These are phyloP conservation scores for Rhimphoctona megacephalus DNA, from an alignment of 2,888 invertebrate species.

Conservation along the genomic window DNA sequence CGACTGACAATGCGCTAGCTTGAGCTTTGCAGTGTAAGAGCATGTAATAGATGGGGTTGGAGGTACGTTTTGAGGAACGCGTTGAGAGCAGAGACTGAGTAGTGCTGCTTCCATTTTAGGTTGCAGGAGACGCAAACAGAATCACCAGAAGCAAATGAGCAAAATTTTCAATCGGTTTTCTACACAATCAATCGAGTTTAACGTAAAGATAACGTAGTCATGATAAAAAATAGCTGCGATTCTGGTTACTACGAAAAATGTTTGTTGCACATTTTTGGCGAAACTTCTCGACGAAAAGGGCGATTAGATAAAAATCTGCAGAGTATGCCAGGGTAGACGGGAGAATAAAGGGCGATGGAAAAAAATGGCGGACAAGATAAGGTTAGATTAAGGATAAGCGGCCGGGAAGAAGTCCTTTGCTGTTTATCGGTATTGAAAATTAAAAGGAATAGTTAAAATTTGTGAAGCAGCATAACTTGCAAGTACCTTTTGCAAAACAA, in stretches of 20 bases:
- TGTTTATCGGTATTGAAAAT: constrained; percentile 11
- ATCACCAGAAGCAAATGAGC: not conserved
- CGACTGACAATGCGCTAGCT: not conserved
- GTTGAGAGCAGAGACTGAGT: not conserved
- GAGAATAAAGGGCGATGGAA: not conserved
- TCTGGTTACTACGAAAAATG: not conserved
- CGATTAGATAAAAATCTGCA: constrained; percentile 43
- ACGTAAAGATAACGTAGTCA: not conserved
- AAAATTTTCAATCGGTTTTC: not conserved
- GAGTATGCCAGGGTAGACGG: constrained; percentile 5
- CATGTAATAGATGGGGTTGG: constrained; percentile 43
- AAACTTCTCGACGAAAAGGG: constrained; percentile 7
- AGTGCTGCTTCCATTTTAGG: not conserved
- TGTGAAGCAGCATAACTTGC: constrained; percentile 6
- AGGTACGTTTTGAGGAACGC: constrained; percentile 14
- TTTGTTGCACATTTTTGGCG: not conserved
- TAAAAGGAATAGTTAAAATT: not conserved
- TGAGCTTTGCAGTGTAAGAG: not conserved
- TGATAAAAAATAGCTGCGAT: not conserved
- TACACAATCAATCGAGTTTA: not conserved
- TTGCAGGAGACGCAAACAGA: not conserved
- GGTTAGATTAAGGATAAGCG: constrained; percentile 3
- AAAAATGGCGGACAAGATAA: constrained; percentile 21
- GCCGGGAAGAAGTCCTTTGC: not conserved
- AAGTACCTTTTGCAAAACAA: constrained; percentile 15